Percentiles rank a stretch among this genome's conserved stretches.
Conservation (phyloP, 1,140 invertebrate species). For the Lepidostoma basale region DNA sequence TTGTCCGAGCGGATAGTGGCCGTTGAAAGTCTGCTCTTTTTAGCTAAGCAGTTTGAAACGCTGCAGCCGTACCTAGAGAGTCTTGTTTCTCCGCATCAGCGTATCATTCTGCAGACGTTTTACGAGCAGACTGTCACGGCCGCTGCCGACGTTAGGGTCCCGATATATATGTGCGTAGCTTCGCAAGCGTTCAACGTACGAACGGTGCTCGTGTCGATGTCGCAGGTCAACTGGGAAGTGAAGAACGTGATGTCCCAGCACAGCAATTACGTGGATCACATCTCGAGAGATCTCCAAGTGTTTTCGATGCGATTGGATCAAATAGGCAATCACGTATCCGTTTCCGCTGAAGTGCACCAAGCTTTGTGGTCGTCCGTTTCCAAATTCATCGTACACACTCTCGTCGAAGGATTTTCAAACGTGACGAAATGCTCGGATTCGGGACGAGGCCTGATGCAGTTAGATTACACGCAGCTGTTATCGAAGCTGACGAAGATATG, state of each 20-base stretch:
- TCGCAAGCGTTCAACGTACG: slow-evolving; percentile 81
- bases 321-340: slow-evolving; percentile 67
- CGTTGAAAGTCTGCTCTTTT: slow-evolving; percentile 89
- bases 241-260: slow-evolving; percentile 95
- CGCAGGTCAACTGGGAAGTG: slow-evolving; percentile 94
- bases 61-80: slow-evolving; percentile 83
- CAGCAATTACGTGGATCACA: slow-evolving; percentile 83
- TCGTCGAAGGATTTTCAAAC: slow-evolving; percentile 93
- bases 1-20: slow-evolving; percentile 86
- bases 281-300: slow-evolving; percentile 78
- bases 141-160: slow-evolving; percentile 75
- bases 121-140: slow-evolving; percentile 76
- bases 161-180: slow-evolving; percentile 85
- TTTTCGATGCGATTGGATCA: slow-evolving; percentile 79
- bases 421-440: slow-evolving; percentile 95
- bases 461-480: slow-evolving; percentile 95
- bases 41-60: slow-evolving; percentile 84
- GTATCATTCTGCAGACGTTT: slow-evolving; percentile 76
- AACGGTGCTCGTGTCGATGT: slow-evolving; percentile 81
- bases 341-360: slow-evolving; percentile 72
- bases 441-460: slow-evolving; percentile 94
- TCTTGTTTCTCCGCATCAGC: slow-evolving; percentile 67
- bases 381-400: slow-evolving; percentile 79
- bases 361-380: slow-evolving; percentile 88
- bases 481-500: slow-evolving; percentile 90